Evolutionary conservation across 2,888 invertebrate genomes (phyloP).

Genomic region (Pyrrhia umbra): DNA sequence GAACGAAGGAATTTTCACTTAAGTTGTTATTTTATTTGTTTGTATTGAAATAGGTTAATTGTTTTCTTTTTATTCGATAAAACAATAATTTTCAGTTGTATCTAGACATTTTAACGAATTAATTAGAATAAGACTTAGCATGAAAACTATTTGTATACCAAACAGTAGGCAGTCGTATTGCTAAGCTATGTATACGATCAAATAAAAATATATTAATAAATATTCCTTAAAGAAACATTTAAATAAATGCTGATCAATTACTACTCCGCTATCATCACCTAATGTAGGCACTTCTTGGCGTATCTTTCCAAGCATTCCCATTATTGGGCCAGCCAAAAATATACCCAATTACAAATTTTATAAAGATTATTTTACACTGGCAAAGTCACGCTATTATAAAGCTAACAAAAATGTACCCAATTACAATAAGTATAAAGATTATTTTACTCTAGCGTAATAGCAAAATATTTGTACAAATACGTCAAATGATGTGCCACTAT

Average conservation of each 20-base stretch:
- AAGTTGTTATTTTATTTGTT: slow-evolving; percentile 16
- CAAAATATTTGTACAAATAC: background rate
- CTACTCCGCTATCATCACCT: background rate
- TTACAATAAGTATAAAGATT: background rate
- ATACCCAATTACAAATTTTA: background rate
- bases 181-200: background rate
- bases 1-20: background rate
- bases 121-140: background rate
- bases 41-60: background rate
- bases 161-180: too few relatives aligned
- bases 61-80: background rate
- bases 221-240: background rate
- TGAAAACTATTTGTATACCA: too few relatives aligned
- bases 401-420: background rate
- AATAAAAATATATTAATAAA: background rate
- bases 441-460: background rate
- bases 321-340: background rate
- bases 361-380: background rate
- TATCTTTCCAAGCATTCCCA: background rate
- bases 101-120: background rate
- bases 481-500: too few relatives aligned
- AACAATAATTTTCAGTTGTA: background rate
- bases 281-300: too few relatives aligned
- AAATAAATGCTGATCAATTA: background rate
- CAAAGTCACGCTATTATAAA: too few relatives aligned